These are phyloP conservation scores for Astropecten irregularis DNA, from an alignment of 53 echinoderm and acorn worm genomes.

Conservation along the genomic window DNA sequence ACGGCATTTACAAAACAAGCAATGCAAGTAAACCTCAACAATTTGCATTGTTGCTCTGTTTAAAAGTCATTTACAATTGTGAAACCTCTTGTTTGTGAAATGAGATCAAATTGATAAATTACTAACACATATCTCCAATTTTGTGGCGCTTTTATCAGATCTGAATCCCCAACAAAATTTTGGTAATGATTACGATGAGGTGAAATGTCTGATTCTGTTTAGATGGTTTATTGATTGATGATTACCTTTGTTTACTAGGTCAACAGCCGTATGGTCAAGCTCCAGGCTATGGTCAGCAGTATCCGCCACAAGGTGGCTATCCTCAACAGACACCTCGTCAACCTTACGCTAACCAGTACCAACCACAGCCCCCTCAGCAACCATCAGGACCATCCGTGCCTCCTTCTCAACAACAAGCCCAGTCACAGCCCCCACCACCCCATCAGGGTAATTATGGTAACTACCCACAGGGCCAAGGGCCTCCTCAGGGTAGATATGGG, in stretches of 20 bases:
- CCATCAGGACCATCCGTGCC: conserved; percentile 55
- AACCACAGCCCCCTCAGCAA: conserved; percentile 24
- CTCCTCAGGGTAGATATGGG: conserved; percentile 63
- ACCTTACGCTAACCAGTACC: conserved; percentile 67
- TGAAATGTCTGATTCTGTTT: no score
- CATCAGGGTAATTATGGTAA: conserved; percentile 63
- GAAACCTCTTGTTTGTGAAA: no score
- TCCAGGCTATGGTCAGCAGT: conserved; percentile 77
- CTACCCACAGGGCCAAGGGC: conserved; percentile 69
- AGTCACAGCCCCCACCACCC: conserved; percentile 62
- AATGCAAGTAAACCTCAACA: no score
- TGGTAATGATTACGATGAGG: no score
- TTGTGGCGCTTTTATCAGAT: no score
- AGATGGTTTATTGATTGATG: neutral
- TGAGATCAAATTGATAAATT: no score
- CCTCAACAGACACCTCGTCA: conserved; percentile 66
- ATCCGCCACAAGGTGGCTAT: conserved; percentile 66
- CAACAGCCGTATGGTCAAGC: conserved; percentile 83
- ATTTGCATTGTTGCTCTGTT: no score
- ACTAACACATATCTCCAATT: no score
- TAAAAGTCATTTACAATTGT: no score
- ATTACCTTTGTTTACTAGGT: conserved; percentile 46
- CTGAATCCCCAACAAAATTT: no score
- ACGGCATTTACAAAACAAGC: no score
- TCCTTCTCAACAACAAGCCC: conserved; percentile 61